Percentiles rank a stretch among this genome's conserved stretches.
Evolutionary conservation across 2,797 vertebrate genomes (phyloP).

Genomic region (Enteromius paludinosus): DNA sequence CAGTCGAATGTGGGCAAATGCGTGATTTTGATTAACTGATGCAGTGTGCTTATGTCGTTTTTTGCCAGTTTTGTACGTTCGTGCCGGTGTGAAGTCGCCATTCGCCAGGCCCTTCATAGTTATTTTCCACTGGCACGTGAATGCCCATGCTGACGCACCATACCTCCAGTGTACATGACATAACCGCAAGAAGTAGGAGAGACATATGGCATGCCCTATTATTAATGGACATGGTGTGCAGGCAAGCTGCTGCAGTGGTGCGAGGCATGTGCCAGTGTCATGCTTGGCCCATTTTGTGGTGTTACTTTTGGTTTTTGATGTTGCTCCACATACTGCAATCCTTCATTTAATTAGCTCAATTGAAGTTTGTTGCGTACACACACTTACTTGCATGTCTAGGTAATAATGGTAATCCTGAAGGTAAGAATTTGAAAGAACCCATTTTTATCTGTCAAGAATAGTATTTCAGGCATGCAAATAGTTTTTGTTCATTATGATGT

Average conservation of each 20-base stretch:
- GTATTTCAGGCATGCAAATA: background rate
- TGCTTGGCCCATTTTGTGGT: constrained; percentile 49
- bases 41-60: constrained; percentile 3
- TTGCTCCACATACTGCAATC: constrained; percentile 53
- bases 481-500: background rate
- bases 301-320: constrained; percentile 36
- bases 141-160: constrained; percentile 33
- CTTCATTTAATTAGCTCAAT: constrained; percentile 47
- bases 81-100: background rate
- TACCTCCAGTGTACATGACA: constrained; percentile 28
- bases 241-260: constrained; percentile 52
- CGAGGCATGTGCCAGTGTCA: constrained; percentile 43
- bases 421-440: background rate
- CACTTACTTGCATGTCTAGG: background rate
- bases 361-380: background rate
- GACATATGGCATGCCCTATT: constrained; percentile 27
- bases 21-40: background rate
- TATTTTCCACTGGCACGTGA: constrained; percentile 30
- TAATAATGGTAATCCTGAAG: background rate
- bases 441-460: constrained; percentile 9
- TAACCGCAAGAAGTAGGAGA: constrained; percentile 24
- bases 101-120: background rate
- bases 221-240: constrained; percentile 38
- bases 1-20: background rate
- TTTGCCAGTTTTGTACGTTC: background rate